phyloP scores from a whole-genome alignment of 2,113 vertebrate species.

The Odocoileus virginianus region DNA sequence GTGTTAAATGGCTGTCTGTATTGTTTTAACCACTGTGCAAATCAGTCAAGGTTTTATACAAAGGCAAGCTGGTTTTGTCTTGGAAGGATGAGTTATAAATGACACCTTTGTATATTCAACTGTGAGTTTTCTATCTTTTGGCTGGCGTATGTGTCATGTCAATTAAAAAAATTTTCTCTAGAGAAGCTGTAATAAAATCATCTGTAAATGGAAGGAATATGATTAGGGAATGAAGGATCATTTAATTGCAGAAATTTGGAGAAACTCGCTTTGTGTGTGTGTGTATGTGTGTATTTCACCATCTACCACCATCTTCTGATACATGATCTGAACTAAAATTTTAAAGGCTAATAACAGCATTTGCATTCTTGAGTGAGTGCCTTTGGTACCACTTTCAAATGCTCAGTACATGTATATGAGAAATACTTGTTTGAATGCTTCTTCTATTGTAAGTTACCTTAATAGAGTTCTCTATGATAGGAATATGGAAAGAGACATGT shows the following conservation, averaged over 20 bases:
- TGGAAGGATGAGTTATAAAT: constrained; percentile 14
- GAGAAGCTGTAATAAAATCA: constrained; percentile 43
- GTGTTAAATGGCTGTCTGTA: background rate
- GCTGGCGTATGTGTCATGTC: constrained; percentile 35
- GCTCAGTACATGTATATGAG: background rate
- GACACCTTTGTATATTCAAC: background rate
- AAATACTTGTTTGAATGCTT: background rate
- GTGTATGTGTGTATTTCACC: background rate
- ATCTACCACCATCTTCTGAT: background rate
- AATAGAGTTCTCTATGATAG: background rate
- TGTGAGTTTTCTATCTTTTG: constrained; percentile 18
- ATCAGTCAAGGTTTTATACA: background rate
- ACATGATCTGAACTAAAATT: background rate
- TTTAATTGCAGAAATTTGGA: background rate
- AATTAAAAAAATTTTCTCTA: background rate
- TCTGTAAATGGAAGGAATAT: background rate
- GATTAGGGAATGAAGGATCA: background rate
- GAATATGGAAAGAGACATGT: background rate
- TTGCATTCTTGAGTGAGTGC: background rate
- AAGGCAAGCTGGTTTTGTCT: background rate
- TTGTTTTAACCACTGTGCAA: constrained; percentile 8
- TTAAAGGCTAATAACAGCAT: background rate
- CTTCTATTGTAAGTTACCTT: background rate
- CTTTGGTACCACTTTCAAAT: background rate
- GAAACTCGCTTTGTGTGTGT: background rate